Percentiles rank a stretch among this genome's conserved stretches.
These are phyloP conservation scores for Abrostola tripartita DNA, from an alignment of 2,888 invertebrate species.

Conservation along the genomic window DNA sequence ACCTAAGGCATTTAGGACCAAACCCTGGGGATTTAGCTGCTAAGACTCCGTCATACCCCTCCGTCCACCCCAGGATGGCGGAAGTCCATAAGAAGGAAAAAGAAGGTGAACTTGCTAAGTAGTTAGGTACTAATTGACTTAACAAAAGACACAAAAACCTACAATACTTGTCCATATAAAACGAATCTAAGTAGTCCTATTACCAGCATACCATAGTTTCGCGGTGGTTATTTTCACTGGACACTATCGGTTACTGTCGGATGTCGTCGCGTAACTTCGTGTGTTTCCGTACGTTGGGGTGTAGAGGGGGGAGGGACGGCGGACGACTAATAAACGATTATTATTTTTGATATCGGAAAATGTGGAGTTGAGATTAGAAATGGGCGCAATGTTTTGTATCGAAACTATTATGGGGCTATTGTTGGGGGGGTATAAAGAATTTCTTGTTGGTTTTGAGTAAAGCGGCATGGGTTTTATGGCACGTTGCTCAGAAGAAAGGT, in stretches of 20 bases:
- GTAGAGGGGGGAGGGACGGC: conserved; percentile 24
- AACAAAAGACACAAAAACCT: neutral
- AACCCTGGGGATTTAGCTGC: too few relatives aligned
- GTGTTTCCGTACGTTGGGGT: conserved; percentile 72
- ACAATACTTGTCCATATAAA: conserved; percentile 27
- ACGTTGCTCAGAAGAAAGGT: too few relatives aligned
- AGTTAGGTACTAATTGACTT: too few relatives aligned
- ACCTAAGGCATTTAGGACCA: too few relatives aligned
- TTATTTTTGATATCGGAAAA: conserved; percentile 60
- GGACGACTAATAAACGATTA: conserved; percentile 58
- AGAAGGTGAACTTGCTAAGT: too few relatives aligned
- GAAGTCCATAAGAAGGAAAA: too few relatives aligned
- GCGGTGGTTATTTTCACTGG: conserved; percentile 75
- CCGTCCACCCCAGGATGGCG: too few relatives aligned
- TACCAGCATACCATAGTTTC: conserved; percentile 70
- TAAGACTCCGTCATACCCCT: too few relatives aligned
- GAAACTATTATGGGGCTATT: conserved; percentile 6
- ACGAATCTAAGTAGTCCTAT: conserved; percentile 43
- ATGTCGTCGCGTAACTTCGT: conserved; percentile 81
- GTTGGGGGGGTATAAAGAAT: neutral
- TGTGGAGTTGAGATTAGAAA: conserved; percentile 41
- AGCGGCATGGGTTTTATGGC: neutral
- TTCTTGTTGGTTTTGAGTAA: conserved; percentile 1
- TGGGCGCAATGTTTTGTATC: conserved; percentile 9
- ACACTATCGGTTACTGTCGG: conserved; percentile 81